Percentiles rank a stretch among this genome's conserved stretches.
Evolutionary conservation across 2,888 invertebrate species (phyloP).

Genomic region (Lymantria monacha): DNA sequence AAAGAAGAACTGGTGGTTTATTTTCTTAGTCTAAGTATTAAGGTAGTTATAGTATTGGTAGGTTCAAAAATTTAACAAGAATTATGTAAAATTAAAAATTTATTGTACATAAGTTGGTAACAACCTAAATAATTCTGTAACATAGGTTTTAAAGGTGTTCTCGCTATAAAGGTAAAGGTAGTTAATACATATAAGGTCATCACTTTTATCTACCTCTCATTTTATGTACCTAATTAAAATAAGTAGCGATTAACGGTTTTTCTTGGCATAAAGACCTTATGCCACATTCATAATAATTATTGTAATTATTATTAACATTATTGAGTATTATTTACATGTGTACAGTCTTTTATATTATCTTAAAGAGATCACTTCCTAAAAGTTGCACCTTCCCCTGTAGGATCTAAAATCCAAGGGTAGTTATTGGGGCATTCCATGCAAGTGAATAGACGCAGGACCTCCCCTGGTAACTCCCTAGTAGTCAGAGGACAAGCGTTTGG

Average conservation of each 20-base stretch:
- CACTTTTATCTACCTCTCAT: constrained; percentile 24
- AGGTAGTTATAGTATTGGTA: too few relatives aligned
- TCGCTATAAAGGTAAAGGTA: constrained; percentile 24
- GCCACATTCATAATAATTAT: constrained; percentile 51
- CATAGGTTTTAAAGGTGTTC: constrained; percentile 18
- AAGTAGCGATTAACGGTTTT: constrained; percentile 16
- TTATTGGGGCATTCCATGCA: constrained; percentile 98
- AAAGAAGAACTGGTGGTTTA: too few relatives aligned
- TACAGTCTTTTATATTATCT: constrained; percentile 78
- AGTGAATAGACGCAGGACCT: constrained; percentile 95
- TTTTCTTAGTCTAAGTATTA: too few relatives aligned
- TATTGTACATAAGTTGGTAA: constrained; percentile 35
- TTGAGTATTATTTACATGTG: constrained; percentile 82
- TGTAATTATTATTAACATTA: constrained; percentile 69
- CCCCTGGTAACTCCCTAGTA: constrained; percentile 94
- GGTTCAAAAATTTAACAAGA: not conserved
- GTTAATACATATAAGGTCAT: constrained; percentile 17
- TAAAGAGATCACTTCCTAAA: constrained; percentile 87
- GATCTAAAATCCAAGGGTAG: constrained; percentile 97
- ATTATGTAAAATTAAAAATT: constrained; percentile 32
- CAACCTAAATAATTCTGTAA: constrained; percentile 27
- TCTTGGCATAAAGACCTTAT: constrained; percentile 36
- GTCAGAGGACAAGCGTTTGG: constrained; percentile 95
- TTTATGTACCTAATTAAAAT: constrained; percentile 28
- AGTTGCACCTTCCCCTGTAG: constrained; percentile 96